A percentile compares a stretch with the other conserved stretches of the same genome.
phyloP scores from a whole-genome alignment of 1,140 invertebrate genomes.

The Drosophila tropicalis region DNA sequence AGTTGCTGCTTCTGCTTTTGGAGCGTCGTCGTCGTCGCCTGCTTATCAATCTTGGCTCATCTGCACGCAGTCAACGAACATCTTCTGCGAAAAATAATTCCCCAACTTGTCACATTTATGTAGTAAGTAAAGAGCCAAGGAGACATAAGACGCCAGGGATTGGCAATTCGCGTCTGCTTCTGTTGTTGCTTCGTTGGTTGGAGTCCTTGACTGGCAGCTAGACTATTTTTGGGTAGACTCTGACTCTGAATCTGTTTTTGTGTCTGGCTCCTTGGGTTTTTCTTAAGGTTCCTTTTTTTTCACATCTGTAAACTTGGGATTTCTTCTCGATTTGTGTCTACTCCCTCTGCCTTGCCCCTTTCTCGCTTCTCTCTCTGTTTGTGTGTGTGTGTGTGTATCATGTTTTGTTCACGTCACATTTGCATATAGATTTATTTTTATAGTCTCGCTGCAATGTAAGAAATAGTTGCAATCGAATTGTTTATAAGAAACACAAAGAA shows the following conservation, averaged over 20 bases:
- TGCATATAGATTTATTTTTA: constrained; percentile 81
- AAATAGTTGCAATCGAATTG: constrained; percentile 7
- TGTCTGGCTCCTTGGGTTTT: constrained; percentile 3
- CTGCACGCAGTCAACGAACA: constrained; percentile 67
- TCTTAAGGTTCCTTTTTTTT: neutral
- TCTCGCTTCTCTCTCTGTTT: neutral
- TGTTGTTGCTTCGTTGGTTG: neutral
- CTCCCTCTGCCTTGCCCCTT: constrained; percentile 10
- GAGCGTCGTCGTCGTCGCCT: constrained; percentile 27
- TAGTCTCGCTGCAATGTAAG: constrained; percentile 36
- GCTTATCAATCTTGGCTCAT: constrained; percentile 77
- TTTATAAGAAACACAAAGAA: neutral
- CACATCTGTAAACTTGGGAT: constrained; percentile 9
- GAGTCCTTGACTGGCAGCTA: constrained; percentile 65
- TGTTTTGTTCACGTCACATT: constrained; percentile 60
- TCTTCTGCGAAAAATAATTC: constrained; percentile 80
- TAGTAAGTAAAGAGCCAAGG: constrained; percentile 44
- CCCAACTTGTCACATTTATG: constrained; percentile 76
- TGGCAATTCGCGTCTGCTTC: constrained; percentile 22
- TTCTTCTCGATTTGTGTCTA: constrained; percentile 40
- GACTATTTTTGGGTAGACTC: constrained; percentile 56
- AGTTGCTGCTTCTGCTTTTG: constrained; percentile 9
- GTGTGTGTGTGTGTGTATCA: constrained; percentile 9
- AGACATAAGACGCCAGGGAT: constrained; percentile 52
- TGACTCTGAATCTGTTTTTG: constrained; percentile 1